Evolutionary conservation across 1,140 invertebrate species (phyloP).

Genomic region (Leguminivora glycinivorella): DNA sequence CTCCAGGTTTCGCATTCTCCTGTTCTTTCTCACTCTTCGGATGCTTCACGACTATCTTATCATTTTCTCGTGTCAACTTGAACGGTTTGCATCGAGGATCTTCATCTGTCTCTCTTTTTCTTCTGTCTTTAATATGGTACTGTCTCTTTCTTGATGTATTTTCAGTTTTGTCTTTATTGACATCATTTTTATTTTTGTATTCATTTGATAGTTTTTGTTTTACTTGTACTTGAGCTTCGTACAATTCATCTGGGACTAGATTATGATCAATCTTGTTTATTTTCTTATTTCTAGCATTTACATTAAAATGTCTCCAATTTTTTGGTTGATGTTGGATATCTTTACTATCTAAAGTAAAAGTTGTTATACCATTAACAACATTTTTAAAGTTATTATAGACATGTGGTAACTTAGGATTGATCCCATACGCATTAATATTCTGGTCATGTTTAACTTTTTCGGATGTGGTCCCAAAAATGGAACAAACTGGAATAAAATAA

Average conservation of each 20-base stretch:
- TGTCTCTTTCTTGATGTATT: background rate
- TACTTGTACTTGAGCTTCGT: background rate
- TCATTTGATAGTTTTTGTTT: background rate
- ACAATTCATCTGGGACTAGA: background rate
- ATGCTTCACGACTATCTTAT: background rate
- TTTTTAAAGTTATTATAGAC: background rate
- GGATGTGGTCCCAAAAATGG: conserved; percentile 41
- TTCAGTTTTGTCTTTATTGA: background rate
- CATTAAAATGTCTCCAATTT: background rate
- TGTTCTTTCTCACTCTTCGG: background rate
- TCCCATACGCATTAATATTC: background rate
- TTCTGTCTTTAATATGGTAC: background rate
- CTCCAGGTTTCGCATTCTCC: background rate
- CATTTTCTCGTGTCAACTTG: background rate
- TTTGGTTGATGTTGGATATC: background rate
- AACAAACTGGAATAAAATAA: conserved; percentile 57
- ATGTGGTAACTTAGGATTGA: conserved; percentile 14
- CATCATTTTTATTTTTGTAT: background rate
- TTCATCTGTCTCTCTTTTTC: background rate
- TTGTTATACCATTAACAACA: background rate
- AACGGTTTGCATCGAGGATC: background rate
- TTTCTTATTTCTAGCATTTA: background rate
- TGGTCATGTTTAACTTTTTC: conserved; percentile 53
- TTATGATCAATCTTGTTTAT: background rate
- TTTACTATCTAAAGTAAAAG: background rate